Conservation (phyloP, 2,797 vertebrate species). For the Gymnoscopelus braueri region DNA sequence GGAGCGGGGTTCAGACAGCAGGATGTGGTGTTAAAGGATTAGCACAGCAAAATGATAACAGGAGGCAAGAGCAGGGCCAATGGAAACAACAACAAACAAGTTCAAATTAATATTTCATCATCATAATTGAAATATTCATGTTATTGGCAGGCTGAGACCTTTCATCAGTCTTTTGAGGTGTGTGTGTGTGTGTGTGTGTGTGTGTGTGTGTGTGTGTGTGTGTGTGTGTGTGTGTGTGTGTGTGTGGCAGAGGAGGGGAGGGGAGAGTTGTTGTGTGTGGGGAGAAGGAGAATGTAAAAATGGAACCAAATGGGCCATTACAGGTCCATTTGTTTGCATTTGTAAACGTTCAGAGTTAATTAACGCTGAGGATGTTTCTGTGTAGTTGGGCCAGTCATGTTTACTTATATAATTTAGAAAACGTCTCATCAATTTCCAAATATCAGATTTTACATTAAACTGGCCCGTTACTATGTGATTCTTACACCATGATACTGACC, state of each 20-base stretch:
- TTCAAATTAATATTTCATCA: constrained; percentile 88
- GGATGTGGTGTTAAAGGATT: constrained; percentile 7
- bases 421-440: no score
- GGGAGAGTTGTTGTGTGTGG: no score
- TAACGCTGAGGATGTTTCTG: no score
- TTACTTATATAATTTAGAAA: no score
- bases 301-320: no score
- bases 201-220: constrained; percentile 20
- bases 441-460: no score
- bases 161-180: constrained; percentile 79
- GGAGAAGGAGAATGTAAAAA: no score
- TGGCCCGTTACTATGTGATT: no score
- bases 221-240: constrained; percentile 5
- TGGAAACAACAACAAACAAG: constrained; percentile 54
- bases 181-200: constrained; percentile 14
- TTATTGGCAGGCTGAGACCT: constrained; percentile 85
- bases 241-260: background rate
- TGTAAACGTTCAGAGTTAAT: no score
- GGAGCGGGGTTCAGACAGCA: background rate
- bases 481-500: no score
- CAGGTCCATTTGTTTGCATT: no score
- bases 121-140: constrained; percentile 91
- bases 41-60: background rate
- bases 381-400: no score
- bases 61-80: constrained; percentile 4